phyloP scores from a whole-genome alignment of 2,888 invertebrate genomes.

The Stenchaetothrips biformis region DNA sequence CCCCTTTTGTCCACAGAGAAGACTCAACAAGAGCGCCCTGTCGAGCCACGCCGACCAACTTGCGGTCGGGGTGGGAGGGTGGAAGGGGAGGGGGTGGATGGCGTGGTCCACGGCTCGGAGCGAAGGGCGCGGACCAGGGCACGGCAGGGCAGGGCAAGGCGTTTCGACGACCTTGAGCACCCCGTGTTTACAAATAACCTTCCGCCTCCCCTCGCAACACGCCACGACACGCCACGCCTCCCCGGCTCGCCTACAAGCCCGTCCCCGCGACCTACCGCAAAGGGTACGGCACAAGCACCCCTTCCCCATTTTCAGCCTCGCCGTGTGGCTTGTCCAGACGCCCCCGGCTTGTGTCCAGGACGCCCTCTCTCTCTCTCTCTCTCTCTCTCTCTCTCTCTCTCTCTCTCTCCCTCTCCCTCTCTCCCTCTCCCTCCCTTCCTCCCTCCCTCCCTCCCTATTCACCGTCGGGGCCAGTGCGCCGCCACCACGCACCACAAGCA shows the following conservation, averaged over 20 bases:
- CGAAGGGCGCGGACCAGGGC: not conserved
- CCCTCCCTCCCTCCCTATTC: not conserved
- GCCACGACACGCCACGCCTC: too few species aligned
- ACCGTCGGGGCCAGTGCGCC: too few species aligned
- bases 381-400: conserved; percentile 29
- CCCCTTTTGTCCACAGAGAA: too few species aligned
- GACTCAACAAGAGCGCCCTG: too few species aligned
- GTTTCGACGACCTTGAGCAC: not conserved
- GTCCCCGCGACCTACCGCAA: conserved; percentile 23
- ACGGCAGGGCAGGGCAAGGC: not conserved
- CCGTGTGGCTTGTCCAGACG: too few species aligned
- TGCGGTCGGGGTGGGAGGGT: not conserved
- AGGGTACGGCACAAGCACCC: not conserved
- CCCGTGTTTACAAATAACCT: not conserved
- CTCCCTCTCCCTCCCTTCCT: conserved; percentile 28
- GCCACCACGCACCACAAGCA: not conserved
- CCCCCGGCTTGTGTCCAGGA: not conserved
- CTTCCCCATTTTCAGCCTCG: not conserved
- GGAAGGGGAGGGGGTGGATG: not conserved
- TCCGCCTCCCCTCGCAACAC: not conserved
- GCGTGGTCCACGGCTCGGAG: not conserved
- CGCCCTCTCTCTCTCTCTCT: not conserved
- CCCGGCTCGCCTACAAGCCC: too few species aligned
- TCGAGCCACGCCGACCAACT: too few species aligned
- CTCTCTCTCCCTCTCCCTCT: conserved; percentile 28